Evolutionary conservation across 2,797 vertebrate genomes (phyloP), one percentile per base, ranked within the genome.

Genomic region (Tokudaia muenninki): DNA sequence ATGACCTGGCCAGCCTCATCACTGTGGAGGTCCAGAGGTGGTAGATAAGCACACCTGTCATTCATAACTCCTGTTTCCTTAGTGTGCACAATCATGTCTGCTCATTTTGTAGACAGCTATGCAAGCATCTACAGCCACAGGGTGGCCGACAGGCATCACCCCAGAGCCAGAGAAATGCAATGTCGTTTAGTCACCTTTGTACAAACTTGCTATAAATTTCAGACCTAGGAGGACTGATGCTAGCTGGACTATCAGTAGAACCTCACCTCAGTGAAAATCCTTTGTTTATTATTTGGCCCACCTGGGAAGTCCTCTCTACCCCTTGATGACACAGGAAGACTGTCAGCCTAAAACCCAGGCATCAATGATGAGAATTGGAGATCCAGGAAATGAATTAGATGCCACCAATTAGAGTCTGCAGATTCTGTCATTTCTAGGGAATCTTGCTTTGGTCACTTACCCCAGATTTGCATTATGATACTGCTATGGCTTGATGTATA

Each of bases 11-110:
- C 31, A 74, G 81, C 67, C 44, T 9, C 34, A 75, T 55, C 13
- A 74, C 83, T 57, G 14, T 0, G 0, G 74, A 44, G 52, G 19
- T 37, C 6, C 4, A 50, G 78, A 70, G 63, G 57, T 37, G 3
- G 63, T 50, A 72, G 61, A 34, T 0, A 0, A 44, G 47, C 0
- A 0, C 12, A 31, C 10, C 1, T 34, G 3, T 70, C 13, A 26
- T 81, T 65, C 24, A 34, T 1, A 31, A 31, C 11, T 22, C 29
- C 10, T 12, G 0, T 67, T 67, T 67, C 31, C 24, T 78, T 41
- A 55, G 44, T 3, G 34, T 50, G 4, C 9, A 11, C 26, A 21
- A 19, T 37, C 1, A 7, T 11, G 17, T 31, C 16, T 19, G 2
- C 10, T 13, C 22, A 37, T 72, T 29, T 65, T 55, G 37, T 57